Evolutionary conservation across 2,113 vertebrate species (phyloP).

Genomic region (Ailuropoda melanoleuca): DNA sequence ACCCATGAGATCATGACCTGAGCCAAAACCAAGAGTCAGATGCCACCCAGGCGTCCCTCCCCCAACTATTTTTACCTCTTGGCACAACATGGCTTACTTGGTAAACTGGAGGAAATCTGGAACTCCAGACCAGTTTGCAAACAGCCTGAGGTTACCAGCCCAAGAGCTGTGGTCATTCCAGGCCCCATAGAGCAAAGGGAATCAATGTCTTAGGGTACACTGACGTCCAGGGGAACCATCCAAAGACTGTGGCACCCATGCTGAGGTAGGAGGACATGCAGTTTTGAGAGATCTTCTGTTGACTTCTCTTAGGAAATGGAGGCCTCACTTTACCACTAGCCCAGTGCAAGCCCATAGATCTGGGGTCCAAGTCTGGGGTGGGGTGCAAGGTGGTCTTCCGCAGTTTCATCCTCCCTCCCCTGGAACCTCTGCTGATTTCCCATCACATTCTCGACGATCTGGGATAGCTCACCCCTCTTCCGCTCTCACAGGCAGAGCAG

Average conservation of each 20-base stretch:
- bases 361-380: background rate
- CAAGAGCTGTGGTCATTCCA: background rate
- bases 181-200: background rate
- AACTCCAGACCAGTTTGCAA: background rate
- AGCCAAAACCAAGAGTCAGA: background rate
- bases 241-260: background rate
- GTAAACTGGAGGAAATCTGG: background rate
- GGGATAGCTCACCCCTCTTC: background rate
- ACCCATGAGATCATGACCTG: background rate
- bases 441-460: background rate
- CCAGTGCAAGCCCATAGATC: background rate
- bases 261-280: background rate
- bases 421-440: background rate
- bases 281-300: background rate
- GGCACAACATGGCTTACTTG: background rate
- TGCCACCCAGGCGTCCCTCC: background rate
- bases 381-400: background rate
- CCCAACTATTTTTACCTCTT: background rate
- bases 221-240: background rate
- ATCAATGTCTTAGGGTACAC: background rate
- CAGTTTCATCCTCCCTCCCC: background rate
- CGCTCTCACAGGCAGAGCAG: background rate
- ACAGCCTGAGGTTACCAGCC: background rate
- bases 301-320: background rate
- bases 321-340: background rate